phyloP scores from a whole-genome alignment of 2,888 invertebrate genomes.

The Drosophila gaucha region DNA sequence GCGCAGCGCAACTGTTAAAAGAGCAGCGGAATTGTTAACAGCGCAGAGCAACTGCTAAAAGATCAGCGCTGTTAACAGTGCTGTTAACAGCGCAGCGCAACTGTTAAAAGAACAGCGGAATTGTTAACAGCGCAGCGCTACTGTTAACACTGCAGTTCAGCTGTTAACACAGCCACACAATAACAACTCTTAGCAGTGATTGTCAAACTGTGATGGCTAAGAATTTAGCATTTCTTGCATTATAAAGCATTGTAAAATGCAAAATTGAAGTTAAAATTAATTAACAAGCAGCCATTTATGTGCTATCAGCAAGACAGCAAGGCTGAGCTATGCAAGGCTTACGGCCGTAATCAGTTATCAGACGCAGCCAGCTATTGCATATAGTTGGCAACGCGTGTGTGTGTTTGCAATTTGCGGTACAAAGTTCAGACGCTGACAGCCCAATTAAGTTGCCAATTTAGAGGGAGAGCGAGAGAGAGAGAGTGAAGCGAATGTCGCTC shows the following conservation, averaged over 20 bases:
- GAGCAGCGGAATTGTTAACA: background rate
- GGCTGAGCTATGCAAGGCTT: background rate
- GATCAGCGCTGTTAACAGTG: too few species aligned
- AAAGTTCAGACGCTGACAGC: constrained; percentile 26
- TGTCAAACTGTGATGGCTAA: background rate
- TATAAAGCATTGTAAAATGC: constrained; percentile 2
- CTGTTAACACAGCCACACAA: too few species aligned
- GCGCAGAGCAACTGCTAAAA: background rate
- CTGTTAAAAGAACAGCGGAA: background rate
- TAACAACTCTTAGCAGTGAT: too few species aligned
- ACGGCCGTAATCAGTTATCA: constrained; percentile 24
- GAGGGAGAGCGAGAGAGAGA: background rate
- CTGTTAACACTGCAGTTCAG: background rate
- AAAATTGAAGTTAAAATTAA: constrained; percentile 15
- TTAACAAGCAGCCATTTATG: constrained; percentile 9
- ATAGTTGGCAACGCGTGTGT: constrained; percentile 27
- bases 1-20: background rate
- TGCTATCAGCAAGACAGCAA: background rate
- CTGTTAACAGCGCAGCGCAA: background rate
- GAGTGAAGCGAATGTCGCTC: background rate
- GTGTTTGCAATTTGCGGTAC: constrained; percentile 24
- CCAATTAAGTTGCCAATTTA: constrained; percentile 41
- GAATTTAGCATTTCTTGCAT: background rate
- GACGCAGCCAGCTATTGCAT: constrained; percentile 3
- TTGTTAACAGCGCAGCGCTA: background rate